phyloP scores from a whole-genome alignment of 2,888 invertebrate genomes.

The Ernsta delagoae region DNA sequence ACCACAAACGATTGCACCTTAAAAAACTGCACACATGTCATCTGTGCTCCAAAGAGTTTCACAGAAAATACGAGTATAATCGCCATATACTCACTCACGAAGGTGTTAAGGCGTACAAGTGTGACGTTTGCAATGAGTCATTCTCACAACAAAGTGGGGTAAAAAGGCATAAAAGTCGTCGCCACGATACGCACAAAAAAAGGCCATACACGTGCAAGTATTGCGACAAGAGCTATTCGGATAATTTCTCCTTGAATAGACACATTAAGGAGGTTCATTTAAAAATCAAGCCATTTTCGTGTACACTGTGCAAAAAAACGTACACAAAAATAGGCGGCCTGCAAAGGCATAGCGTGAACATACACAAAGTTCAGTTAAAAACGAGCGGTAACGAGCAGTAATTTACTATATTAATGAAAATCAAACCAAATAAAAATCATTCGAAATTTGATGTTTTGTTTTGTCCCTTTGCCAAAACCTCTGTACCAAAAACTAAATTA shows the following conservation, averaged over 20 bases:
- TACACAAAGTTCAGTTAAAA: background rate
- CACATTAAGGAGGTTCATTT: constrained; percentile 40
- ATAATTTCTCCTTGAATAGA: constrained; percentile 46
- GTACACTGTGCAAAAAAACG: constrained; percentile 4
- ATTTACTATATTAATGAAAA: no score
- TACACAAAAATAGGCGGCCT: background rate
- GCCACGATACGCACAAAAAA: constrained; percentile 43
- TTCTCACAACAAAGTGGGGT: constrained; percentile 40
- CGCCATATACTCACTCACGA: constrained; percentile 33
- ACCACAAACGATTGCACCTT: no score
- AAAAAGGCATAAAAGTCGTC: constrained; percentile 29
- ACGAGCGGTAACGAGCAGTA: constrained; percentile 23
- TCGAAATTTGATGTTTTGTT: no score
- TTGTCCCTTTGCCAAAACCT: no score
- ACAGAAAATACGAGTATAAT: no score
- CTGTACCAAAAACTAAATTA: no score
- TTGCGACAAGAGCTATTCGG: constrained; percentile 43
- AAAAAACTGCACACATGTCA: no score
- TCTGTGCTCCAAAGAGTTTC: no score
- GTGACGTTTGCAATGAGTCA: constrained; percentile 40
- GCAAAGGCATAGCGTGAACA: background rate
- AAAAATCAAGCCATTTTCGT: background rate
- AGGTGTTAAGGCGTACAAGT: constrained; percentile 31
- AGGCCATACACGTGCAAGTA: constrained; percentile 42
- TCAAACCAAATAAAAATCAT: no score